These are phyloP conservation scores for Dromococcyx pavoninus DNA, from an alignment of 2,797 vertebrate species.

Conservation along the genomic window DNA sequence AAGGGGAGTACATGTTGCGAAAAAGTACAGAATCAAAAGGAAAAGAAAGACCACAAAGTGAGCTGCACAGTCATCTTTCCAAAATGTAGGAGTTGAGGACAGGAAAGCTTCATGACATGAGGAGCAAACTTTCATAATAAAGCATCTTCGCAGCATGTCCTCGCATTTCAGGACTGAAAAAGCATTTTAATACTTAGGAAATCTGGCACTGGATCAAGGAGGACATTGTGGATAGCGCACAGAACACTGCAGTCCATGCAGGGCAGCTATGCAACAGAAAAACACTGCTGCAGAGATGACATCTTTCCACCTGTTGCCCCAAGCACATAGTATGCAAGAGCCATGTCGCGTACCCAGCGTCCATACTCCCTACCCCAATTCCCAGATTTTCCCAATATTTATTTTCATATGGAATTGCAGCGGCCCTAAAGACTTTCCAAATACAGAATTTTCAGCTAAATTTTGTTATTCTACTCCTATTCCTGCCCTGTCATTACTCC, in stretches of 20 bases:
- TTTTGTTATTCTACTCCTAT: not conserved
- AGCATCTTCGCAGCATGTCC: not conserved
- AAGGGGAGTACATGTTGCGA: not conserved
- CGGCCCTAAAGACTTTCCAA: not conserved
- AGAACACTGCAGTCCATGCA: not conserved
- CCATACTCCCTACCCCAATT: fast-evolving
- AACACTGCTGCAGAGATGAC: not conserved
- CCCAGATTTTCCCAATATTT: not conserved
- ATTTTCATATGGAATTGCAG: not conserved
- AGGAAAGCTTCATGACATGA: not conserved
- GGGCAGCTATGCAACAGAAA: not conserved
- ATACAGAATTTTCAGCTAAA: not conserved
- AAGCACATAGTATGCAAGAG: not conserved
- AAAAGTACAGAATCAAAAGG: not conserved
- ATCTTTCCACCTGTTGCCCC: not conserved
- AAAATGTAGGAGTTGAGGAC: not conserved
- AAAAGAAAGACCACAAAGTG: not conserved
- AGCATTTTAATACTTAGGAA: not conserved
- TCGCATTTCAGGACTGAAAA: not conserved
- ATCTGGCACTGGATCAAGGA: not conserved
- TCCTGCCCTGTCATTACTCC: not conserved
- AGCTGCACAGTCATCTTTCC: not conserved
- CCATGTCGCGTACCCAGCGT: fast-evolving
- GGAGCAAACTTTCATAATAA: not conserved
- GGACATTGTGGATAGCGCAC: not conserved